Evolutionary conservation across 1,140 invertebrate genomes (phyloP).

Genomic region (Apolygus lucorum): DNA sequence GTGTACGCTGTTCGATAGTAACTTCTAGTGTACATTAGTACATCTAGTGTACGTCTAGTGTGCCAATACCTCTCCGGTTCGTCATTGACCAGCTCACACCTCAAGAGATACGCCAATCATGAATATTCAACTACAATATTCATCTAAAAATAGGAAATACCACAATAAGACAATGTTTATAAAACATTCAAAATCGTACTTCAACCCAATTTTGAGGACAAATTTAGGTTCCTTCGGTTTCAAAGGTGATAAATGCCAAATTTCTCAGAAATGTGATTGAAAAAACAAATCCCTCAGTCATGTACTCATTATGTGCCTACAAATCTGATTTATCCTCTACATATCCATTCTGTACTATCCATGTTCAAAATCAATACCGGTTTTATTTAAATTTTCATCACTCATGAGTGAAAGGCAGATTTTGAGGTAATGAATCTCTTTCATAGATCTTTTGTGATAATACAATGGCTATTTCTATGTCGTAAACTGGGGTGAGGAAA

Average conservation of each 20-base stretch:
- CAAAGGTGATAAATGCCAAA: neutral
- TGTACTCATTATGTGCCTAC: too few relatives aligned
- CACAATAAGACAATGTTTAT: neutral
- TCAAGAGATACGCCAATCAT: neutral
- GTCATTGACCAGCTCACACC: neutral
- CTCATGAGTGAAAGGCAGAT: too few relatives aligned
- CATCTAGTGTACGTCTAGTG: neutral
- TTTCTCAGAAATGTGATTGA: too few relatives aligned
- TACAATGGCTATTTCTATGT: too few relatives aligned
- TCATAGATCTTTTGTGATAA: too few relatives aligned
- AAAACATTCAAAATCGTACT: neutral
- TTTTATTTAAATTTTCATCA: too few relatives aligned
- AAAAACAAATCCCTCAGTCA: too few relatives aligned
- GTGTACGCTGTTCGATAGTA: constrained; percentile 3
- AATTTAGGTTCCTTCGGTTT: neutral
- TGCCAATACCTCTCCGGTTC: constrained; percentile 7
- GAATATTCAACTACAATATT: neutral
- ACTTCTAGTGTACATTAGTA: neutral
- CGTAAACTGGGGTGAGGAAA: too few relatives aligned
- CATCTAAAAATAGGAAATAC: neutral
- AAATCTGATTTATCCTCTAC: too few relatives aligned
- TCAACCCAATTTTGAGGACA: neutral
- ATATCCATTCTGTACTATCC: too few relatives aligned
- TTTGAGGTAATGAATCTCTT: too few relatives aligned
- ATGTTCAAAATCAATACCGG: too few relatives aligned